Evolutionary conservation across 2,888 invertebrate species (phyloP), one percentile per base, ranked within the genome.

Genomic region (Chymomyza procnemis): DNA sequence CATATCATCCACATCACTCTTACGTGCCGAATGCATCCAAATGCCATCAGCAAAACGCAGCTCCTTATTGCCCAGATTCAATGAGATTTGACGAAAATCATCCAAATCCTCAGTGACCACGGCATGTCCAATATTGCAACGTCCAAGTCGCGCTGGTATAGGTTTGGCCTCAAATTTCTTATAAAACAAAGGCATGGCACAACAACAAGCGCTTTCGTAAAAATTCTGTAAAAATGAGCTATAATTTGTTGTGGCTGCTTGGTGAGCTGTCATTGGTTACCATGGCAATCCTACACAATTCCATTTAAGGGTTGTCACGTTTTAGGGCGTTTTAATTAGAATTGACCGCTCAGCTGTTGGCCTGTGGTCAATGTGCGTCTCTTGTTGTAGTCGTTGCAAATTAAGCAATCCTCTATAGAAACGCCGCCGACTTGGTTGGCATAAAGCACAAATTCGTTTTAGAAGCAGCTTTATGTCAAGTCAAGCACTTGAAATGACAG

Each of bases 151-250:
- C 2, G 76, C 61, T 14, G 90, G 90, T 61, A 88, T 87, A 0
- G 89, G 88, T 58, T 91, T 91, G 4, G 89, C 72, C 64, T 91
- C 90, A 55, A 90, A 91, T 74, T 90, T 91, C 69, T 90, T 91
- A 67, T 88, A 87, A 66, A 91, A 91, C 61, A 91, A 76, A 21
- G 91, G 91, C 91, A 91, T 91, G 60, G 4, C 4, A 50, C 18
- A 50, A 48, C 48, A 47, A 26, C 26, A 26, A 26, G 8, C 6
- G 26, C 6, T 26, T 8, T 26, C 26, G 8, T 1, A 26, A 26
- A 26, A 26, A 4, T 3, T 34, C 1, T 34, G 12, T 34, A 4
- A 34, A 34, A 9, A 34, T n/a, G 9, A 41, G 12, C 34, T 41
- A 3, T 12, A 41, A 41, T 41, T 41, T 41, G 34, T 41, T 41